These are phyloP conservation scores for Oxyruncus cristatus DNA, from an alignment of 2,113 vertebrate species.

Conservation along the genomic window DNA sequence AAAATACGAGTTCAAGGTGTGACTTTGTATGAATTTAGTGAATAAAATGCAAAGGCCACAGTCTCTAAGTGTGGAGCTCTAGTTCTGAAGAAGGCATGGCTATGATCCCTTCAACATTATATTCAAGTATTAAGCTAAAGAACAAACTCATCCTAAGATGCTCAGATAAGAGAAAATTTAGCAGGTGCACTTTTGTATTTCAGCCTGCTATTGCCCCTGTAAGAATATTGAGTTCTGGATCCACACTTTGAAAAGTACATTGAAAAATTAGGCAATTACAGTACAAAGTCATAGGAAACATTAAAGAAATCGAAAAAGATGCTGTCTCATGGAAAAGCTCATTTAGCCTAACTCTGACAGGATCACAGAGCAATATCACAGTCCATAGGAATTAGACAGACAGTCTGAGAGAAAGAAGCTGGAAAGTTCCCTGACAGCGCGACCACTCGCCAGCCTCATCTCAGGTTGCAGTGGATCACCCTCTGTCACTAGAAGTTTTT, in stretches of 20 bases:
- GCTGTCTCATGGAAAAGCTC: conserved; percentile 3
- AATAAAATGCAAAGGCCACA: not conserved
- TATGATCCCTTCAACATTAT: not conserved
- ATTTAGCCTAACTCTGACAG: not conserved
- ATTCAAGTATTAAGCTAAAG: not conserved
- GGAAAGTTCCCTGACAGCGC: not conserved
- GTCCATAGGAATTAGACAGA: not conserved
- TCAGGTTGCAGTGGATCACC: not conserved
- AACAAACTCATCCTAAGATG: not conserved
- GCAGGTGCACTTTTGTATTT: not conserved
- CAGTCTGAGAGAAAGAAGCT: not conserved
- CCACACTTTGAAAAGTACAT: not conserved
- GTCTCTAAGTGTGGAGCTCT: not conserved
- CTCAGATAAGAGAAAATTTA: not conserved
- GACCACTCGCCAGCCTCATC: not conserved
- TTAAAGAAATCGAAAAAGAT: conserved; percentile 51
- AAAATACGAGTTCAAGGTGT: not conserved
- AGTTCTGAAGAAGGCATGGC: not conserved
- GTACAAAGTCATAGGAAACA: conserved; percentile 19
- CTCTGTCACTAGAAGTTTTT: not conserved
- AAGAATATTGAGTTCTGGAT: not conserved
- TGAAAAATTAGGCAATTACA: conserved; percentile 39
- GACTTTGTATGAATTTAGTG: not conserved
- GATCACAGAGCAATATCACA: not conserved
- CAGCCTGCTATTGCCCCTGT: not conserved